Conservation (phyloP, 1,140 invertebrate species). For the Steinernema feltiae region DNA sequence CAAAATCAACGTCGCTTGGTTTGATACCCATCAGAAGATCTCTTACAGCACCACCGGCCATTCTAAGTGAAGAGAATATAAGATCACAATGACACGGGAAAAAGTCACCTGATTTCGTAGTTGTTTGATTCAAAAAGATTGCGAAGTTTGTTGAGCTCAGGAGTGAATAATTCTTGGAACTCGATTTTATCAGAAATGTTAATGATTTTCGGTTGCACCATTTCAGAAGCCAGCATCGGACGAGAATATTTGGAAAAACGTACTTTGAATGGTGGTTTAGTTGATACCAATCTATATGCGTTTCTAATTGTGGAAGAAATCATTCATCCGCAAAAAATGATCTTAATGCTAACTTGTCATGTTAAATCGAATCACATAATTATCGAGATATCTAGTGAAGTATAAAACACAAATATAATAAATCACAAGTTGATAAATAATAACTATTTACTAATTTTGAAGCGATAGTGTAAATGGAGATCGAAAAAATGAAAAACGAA, state of each 20-base stretch:
- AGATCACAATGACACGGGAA: constrained; percentile 15
- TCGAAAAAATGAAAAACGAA: neutral
- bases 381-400: no score
- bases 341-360: no score
- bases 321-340: no score
- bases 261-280: no score
- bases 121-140: constrained; percentile 74
- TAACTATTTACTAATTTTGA: no score
- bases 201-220: constrained; percentile 68
- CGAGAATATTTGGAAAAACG: neutral
- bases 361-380: no score
- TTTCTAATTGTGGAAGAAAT: no score
- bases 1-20: constrained; percentile 93
- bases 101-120: constrained; percentile 61
- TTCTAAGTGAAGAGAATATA: constrained; percentile 64
- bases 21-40: constrained; percentile 80
- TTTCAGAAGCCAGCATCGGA: constrained; percentile 61
- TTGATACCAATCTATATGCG: no score
- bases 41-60: constrained; percentile 86
- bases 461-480: no score
- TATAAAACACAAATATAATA: no score
- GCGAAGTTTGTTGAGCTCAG: constrained; percentile 69
- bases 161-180: constrained; percentile 75
- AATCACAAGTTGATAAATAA: no score
- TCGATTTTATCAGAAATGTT: constrained; percentile 19